phyloP scores from a whole-genome alignment of 2,888 invertebrate genomes.

The Cosmopolites sordidus region DNA sequence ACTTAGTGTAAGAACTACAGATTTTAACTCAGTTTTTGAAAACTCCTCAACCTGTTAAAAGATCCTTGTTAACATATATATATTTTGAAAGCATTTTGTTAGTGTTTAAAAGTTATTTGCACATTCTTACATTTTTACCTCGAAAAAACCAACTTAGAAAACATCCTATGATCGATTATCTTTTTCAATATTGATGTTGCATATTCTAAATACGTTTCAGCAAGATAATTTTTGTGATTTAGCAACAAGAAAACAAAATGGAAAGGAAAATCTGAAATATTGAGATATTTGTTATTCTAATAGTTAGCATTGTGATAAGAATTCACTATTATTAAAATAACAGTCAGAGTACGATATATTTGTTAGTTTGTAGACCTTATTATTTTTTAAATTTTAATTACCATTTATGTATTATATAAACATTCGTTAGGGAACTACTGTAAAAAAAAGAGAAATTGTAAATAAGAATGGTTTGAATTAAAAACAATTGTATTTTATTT shows the following conservation, averaged over 20 bases:
- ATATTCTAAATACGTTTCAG: not conserved
- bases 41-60: too few species aligned
- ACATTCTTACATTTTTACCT: too few species aligned
- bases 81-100: too few species aligned
- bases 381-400: constrained; percentile 17
- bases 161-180: not conserved
- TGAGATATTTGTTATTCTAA: constrained; percentile 6
- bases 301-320: constrained; percentile 9
- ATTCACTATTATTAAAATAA: constrained; percentile 6
- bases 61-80: too few species aligned
- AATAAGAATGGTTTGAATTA: constrained; percentile 40
- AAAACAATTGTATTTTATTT: constrained; percentile 36
- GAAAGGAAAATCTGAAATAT: constrained; percentile 1
- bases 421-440: constrained; percentile 36
- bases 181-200: not conserved
- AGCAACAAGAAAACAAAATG: too few species aligned
- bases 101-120: too few species aligned
- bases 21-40: too few species aligned
- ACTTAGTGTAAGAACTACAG: too few species aligned
- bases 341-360: constrained; percentile 7
- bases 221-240: constrained; percentile 22
- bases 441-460: constrained; percentile 37
- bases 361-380: constrained; percentile 17
- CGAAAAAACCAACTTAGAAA: too few species aligned
- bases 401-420: constrained; percentile 24